These are phyloP conservation scores for Plusia festucae DNA, from an alignment of 2,888 invertebrate species.

Conservation along the genomic window DNA sequence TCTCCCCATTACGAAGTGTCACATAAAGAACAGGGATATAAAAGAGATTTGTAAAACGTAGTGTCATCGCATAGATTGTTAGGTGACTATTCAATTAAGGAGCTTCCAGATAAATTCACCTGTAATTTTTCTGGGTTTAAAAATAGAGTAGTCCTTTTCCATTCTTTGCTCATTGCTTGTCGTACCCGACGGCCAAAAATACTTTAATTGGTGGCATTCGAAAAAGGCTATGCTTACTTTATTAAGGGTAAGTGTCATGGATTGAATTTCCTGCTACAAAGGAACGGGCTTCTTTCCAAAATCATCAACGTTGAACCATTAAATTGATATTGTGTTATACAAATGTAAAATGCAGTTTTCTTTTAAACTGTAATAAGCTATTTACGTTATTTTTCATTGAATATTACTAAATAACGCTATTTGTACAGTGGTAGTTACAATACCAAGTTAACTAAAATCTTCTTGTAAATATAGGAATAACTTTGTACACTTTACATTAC, in stretches of 20 bases:
- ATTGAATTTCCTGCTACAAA: not conserved
- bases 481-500: conserved; percentile 24
- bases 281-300: not conserved
- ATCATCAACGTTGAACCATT: not conserved
- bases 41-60: conserved; percentile 25
- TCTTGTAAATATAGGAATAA: conserved; percentile 13
- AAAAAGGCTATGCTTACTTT: not conserved
- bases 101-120: conserved; percentile 52
- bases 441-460: conserved; percentile 14
- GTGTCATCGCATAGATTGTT: conserved; percentile 29
- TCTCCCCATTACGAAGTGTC: conserved; percentile 35
- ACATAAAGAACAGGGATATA: conserved; percentile 34
- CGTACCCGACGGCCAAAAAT: conserved; percentile 19
- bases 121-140: conserved; percentile 48
- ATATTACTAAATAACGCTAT: too few relatives aligned
- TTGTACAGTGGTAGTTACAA: not conserved
- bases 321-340: not conserved
- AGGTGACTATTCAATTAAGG: conserved; percentile 33
- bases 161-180: conserved; percentile 19
- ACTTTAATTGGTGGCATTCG: conserved; percentile 14
- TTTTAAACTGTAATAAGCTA: too few relatives aligned
- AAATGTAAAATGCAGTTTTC: not conserved
- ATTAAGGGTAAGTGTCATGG: not conserved
- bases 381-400: too few relatives aligned
- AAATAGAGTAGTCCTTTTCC: conserved; percentile 40